Evolutionary conservation across 2,888 invertebrate genomes (phyloP).

Genomic region (Salpingus planirostris): DNA sequence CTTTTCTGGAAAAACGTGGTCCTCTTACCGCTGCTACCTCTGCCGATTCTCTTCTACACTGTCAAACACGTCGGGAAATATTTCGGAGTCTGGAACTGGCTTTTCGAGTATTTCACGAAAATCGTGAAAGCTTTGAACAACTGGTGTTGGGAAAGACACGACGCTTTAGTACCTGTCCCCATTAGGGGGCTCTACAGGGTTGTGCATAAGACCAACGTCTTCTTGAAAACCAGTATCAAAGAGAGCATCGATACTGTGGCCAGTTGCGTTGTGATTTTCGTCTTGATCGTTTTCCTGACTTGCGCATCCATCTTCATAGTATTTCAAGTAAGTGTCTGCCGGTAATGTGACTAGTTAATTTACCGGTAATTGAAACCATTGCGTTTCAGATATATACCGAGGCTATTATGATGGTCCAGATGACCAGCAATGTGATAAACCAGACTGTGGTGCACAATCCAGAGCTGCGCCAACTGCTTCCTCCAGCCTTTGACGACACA

Average conservation of each 20-base stretch:
- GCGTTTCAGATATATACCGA: conserved; percentile 83
- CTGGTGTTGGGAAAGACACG: conserved; percentile 59
- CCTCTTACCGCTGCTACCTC: conserved; percentile 65
- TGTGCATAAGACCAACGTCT: conserved; percentile 53
- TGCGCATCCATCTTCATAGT: conserved; percentile 74
- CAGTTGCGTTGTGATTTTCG: conserved; percentile 74
- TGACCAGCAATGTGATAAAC: conserved; percentile 81
- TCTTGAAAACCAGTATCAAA: conserved; percentile 55
- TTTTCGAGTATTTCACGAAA: conserved; percentile 32
- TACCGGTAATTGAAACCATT: too few species aligned
- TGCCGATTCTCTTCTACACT: conserved; percentile 66
- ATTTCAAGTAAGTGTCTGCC: conserved; percentile 69
- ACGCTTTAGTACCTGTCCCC: conserved; percentile 66
- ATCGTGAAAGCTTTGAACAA: conserved; percentile 31
- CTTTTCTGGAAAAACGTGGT: conserved; percentile 81
- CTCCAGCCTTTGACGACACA: conserved; percentile 75
- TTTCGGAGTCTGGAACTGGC: conserved; percentile 48
- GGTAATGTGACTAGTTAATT: too few species aligned
- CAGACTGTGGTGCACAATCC: conserved; percentile 84
- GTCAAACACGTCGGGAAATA: conserved; percentile 47
- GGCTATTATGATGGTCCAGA: conserved; percentile 82
- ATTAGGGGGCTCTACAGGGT: conserved; percentile 69
- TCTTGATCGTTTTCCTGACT: conserved; percentile 70
- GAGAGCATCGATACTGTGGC: conserved; percentile 79
- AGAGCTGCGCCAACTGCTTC: conserved; percentile 72